A percentile compares a stretch with the other conserved stretches of the same genome.
Evolutionary conservation across 2,113 vertebrate species (phyloP).

Genomic region (Theristicus caerulescens): DNA sequence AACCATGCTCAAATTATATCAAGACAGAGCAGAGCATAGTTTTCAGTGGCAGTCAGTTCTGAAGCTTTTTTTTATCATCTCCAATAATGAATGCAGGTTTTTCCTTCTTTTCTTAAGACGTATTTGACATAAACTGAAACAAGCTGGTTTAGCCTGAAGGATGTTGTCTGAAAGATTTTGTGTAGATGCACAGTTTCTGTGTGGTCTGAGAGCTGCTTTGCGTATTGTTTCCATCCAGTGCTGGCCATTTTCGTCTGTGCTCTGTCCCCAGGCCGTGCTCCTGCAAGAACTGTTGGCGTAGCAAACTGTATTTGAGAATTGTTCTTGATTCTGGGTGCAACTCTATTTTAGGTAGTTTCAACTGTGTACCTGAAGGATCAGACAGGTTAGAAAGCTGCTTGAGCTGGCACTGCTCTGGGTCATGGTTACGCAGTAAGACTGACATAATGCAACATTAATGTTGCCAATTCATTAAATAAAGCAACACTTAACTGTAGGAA

Average conservation of each 20-base stretch:
- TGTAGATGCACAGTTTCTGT: not conserved
- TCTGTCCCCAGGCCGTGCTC: not conserved
- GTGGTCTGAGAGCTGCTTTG: not conserved
- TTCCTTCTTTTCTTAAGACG: not conserved
- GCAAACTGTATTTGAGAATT: not conserved
- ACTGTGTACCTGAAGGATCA: not conserved
- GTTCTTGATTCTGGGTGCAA: not conserved
- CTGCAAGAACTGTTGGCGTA: not conserved
- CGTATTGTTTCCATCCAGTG: accelerated
- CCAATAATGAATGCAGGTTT: not conserved
- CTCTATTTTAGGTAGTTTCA: not conserved
- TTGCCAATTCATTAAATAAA: not conserved
- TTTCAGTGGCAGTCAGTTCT: not conserved
- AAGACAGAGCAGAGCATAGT: not conserved
- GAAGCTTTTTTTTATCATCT: not conserved
- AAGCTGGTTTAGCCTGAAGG: not conserved
- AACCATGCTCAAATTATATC: not conserved
- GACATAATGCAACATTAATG: not conserved
- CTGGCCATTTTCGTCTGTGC: not conserved
- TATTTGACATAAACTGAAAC: not conserved
- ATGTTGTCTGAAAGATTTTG: not conserved
- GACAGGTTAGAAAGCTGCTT: not conserved
- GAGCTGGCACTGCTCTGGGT: not conserved
- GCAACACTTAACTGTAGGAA: not conserved
- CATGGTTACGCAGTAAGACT: not conserved